Percentiles rank a stretch among this genome's conserved stretches.
Conservation (phyloP, 2,113 vertebrate species). For the Cinclus cinclus region DNA sequence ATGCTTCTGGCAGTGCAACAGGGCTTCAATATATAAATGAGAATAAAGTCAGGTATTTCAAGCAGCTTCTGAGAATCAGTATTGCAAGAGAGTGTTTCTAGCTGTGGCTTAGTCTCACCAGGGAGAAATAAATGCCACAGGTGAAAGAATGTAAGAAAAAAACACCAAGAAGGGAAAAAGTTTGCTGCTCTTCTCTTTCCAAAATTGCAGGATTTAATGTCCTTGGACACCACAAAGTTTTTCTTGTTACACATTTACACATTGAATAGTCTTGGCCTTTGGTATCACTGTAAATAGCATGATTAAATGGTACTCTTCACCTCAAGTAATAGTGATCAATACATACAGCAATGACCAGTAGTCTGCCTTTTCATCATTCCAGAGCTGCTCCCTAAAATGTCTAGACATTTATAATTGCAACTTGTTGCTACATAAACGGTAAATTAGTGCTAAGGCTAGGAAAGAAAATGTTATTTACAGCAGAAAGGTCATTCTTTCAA, state of each 20-base stretch:
- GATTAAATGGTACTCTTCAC: not conserved
- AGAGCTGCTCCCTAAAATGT: not conserved
- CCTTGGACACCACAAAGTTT: not conserved
- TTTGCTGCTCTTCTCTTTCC: not conserved
- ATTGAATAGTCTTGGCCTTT: not conserved
- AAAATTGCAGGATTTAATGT: not conserved
- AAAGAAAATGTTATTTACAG: constrained; percentile 5
- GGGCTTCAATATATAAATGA: not conserved
- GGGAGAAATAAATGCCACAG: not conserved
- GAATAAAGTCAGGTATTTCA: not conserved
- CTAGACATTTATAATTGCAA: constrained; percentile 9
- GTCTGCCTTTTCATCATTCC: not conserved
- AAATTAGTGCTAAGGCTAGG: constrained; percentile 21
- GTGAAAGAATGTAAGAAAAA: not conserved
- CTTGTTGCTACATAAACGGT: not conserved
- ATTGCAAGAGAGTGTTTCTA: not conserved
- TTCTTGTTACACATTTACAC: not conserved
- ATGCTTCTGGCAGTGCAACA: not conserved
- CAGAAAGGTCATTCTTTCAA: constrained; percentile 21
- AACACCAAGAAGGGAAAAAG: not conserved
- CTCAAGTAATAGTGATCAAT: not conserved
- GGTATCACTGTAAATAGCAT: not conserved
- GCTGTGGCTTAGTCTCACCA: not conserved
- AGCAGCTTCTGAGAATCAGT: not conserved
- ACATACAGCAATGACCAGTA: not conserved